These are phyloP conservation scores for Bradypodion pumilum DNA, from an alignment of 2,797 vertebrate genomes.

Conservation along the genomic window DNA sequence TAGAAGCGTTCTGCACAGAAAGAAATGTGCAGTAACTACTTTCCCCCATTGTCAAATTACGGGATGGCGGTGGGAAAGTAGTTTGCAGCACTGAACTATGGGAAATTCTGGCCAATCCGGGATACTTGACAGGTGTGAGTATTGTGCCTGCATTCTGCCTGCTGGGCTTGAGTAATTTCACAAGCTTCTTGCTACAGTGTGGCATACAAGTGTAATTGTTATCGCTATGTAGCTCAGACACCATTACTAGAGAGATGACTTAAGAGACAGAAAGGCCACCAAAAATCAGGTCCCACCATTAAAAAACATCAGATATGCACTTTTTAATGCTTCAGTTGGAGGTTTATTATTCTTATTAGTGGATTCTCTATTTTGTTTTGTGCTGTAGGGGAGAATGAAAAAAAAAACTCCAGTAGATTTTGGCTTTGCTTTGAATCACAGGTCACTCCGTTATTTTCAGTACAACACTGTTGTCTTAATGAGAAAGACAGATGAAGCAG, in stretches of 20 bases:
- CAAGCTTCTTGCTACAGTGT: no score
- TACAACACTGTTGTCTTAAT: not conserved
- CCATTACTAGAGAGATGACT: not conserved
- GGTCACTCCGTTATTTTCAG: constrained; percentile 7
- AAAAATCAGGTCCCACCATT: not conserved
- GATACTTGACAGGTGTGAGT: no score
- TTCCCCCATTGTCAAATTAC: no score
- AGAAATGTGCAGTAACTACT: no score
- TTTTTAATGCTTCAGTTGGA: not conserved
- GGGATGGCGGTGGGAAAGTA: no score
- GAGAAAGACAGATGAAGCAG: not conserved
- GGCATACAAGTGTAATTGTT: no score
- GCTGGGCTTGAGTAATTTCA: not conserved
- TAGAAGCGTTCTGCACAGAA: no score
- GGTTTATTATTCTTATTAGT: not conserved
- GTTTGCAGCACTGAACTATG: no score
- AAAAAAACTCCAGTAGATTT: not conserved
- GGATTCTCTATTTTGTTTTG: not conserved
- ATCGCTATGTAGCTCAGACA: no score
- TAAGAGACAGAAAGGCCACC: not conserved
- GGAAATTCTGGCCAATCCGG: no score
- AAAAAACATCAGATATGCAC: not conserved
- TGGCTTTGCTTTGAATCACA: not conserved
- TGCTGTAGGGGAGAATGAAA: not conserved
- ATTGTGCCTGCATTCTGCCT: no score